Base-by-base conservation (phyloP, 2,888 invertebrate genomes). In the Megamerina dolium region DNA sequence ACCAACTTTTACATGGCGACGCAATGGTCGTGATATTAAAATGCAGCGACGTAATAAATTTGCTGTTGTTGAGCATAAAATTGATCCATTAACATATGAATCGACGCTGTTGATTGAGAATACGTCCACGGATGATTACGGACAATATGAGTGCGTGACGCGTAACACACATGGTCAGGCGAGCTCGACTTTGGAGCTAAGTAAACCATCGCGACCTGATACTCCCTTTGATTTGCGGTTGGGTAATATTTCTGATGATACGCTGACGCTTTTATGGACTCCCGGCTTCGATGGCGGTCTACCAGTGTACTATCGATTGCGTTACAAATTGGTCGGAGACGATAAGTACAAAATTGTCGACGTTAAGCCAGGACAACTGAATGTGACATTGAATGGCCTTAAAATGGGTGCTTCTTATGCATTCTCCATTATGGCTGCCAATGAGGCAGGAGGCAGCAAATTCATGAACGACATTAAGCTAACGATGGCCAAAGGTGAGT, bases 361-460 rank as follows among this genome's bases (percentile, higher is more conserved):
- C 21, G 61, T 60, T 21, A 59, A 64, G 32, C 56, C 62, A 3
- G 64, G 66, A 1, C 54, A 57, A 13, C 43, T 56, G n/a, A 68
- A 67, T n/a, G 46, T 53, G 10, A 64, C 60, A 1, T 52, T 67
- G 19, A 62, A 61, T 18, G 60, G 63, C 2, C 53, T 67, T 2
- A 64, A 63, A 37, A 53, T 62, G 0, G 68, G 68, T 5, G 60
- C 57, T 20, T 63, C 59, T 2, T 68, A 67, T 37, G 51, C 58
- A 19, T 67, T 61, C 49, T 65, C 66, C 1, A 64, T 67, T 8
- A 67, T 68, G 66, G 68, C 66, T 3, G 66, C 63, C 37, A 67
- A 67, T 19, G 66, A 67, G 42, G 68, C 66, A 0, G 66, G 66
- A 0, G 64, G 61, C 33, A 67, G 68, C 27, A 68, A 68, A 37